Evolutionary conservation across 2,113 vertebrate species (phyloP), one percentile per base, ranked within the genome.

Genomic region (Sminthopsis crassicaudata): DNA sequence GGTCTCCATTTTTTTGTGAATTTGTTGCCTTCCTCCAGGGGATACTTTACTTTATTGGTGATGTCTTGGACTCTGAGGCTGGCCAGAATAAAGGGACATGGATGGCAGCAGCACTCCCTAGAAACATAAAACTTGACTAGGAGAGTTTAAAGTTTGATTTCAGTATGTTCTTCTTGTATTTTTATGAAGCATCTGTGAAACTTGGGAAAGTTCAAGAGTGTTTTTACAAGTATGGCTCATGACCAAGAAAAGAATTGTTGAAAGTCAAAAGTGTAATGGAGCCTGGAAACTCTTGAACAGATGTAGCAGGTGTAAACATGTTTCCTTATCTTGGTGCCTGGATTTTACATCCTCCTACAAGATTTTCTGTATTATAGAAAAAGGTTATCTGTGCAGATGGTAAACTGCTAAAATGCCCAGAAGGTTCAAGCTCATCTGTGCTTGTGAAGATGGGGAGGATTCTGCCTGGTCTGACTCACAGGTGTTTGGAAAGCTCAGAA

Each of bases 321-420:
- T 98, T 98, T 98, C 97, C 97, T 97, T 98, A 97, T 98, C 98
- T 98, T 96, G 94, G 96, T 98, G 98, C 94, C 96, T 96, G 97
- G 96, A 95, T 98, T 98, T 98, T 98, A 98, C 98, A 98, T 98
- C 97, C 97, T 98, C 98, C 98, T 98, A 91, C 98, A 98, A 98
- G 98, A 97, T 97, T 98, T 97, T 98, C 93, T 93, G 96, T 94
- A 91, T 96, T 97, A 94, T 95, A 95, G 94, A 94, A 96, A 96
- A 98, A 98, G 98, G 98, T 98, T 98, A 97, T 98, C 90, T 92
- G 98, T 98, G 97, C 98, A 99, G 98, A 99, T 99, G 98, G 98
- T 97, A 98, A 99, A 98, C 97, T 98, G 98, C 96, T 97, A 95
- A 98, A 98, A 99, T 98, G 98, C 98, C 98, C 98, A 98, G 97